Conservation (phyloP, 2,888 invertebrate species). For the Ischnus inquisitorius region DNA sequence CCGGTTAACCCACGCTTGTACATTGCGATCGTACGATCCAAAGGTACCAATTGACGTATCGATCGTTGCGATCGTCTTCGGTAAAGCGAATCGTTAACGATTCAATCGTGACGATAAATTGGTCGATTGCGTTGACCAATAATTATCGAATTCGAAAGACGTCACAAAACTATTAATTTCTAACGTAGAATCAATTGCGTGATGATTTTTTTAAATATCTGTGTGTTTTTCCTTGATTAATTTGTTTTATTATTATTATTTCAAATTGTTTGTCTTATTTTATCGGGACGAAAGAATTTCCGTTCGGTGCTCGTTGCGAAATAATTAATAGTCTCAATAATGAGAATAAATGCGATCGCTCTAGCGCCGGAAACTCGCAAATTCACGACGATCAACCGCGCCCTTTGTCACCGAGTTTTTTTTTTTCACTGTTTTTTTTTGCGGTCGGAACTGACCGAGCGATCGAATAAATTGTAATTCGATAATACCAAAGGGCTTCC, state of each 20-base stretch:
- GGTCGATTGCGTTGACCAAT: not conserved
- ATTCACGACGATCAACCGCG: slow-evolving; percentile 64
- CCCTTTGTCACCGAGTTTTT: slow-evolving; percentile 18
- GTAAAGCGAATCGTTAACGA: not conserved
- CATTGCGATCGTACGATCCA: not conserved
- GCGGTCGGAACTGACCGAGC: not conserved
- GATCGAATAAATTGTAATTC: slow-evolving; percentile 8
- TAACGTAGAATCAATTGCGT: slow-evolving; percentile 6
- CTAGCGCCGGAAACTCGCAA: slow-evolving; percentile 67
- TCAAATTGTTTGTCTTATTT: slow-evolving; percentile 74
- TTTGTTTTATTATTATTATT: slow-evolving; percentile 66
- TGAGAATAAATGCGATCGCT: slow-evolving; percentile 77
- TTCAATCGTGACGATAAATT: not conserved
- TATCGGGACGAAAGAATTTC: slow-evolving; percentile 68
- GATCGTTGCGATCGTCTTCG: slow-evolving; percentile 12
- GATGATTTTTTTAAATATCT: not conserved
- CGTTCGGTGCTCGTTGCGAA: slow-evolving; percentile 67
- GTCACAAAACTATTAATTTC: not conserved
- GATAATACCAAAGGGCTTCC: not conserved
- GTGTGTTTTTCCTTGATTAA: slow-evolving; percentile 5
- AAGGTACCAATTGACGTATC: slow-evolving; percentile 25
- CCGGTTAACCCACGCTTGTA: slow-evolving; percentile 1
- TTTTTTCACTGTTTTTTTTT: not conserved
- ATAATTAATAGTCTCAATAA: slow-evolving; percentile 71
- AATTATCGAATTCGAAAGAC: not conserved